These are phyloP conservation scores for Caenorhabditis sp. DNA, from an alignment of 2,888 invertebrate genomes.

Conservation along the genomic window DNA sequence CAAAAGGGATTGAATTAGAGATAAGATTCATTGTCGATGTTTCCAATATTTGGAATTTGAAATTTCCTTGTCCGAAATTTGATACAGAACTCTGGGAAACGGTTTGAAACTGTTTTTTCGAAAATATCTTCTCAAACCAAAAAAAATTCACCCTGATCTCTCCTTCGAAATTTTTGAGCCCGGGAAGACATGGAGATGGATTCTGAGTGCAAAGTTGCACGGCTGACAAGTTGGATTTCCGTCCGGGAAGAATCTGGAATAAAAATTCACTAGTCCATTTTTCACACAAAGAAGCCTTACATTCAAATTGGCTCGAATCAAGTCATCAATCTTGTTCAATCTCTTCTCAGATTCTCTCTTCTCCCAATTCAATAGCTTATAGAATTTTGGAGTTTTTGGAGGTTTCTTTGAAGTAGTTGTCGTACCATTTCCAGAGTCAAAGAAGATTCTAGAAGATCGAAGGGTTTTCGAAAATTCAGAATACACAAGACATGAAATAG, in stretches of 20 bases:
- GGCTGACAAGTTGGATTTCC: constrained; percentile 41
- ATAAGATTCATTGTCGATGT: no score
- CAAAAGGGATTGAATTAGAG: no score
- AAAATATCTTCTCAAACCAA: no score
- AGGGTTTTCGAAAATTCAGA: neutral
- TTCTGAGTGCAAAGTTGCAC: constrained; percentile 34
- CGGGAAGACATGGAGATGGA: constrained; percentile 44
- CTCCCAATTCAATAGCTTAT: constrained; percentile 60
- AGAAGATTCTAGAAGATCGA: neutral
- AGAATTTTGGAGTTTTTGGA: constrained; percentile 44
- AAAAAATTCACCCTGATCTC: constrained; percentile 62
- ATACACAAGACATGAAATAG: constrained; percentile 7
- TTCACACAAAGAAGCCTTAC: constrained; percentile 3
- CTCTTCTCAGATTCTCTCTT: constrained; percentile 48
- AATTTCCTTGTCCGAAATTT: no score
- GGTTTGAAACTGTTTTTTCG: neutral
- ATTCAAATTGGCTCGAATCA: constrained; percentile 44
- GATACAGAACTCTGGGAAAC: neutral
- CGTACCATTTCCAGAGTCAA: neutral
- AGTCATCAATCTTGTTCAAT: constrained; percentile 53
- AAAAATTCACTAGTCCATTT: neutral
- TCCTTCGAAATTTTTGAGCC: constrained; percentile 47
- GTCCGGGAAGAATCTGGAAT: constrained; percentile 45
- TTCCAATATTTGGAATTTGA: no score
- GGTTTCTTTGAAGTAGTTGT: neutral